Conservation (phyloP, 2,113 vertebrate genomes). For the Calidris pygmaea region DNA sequence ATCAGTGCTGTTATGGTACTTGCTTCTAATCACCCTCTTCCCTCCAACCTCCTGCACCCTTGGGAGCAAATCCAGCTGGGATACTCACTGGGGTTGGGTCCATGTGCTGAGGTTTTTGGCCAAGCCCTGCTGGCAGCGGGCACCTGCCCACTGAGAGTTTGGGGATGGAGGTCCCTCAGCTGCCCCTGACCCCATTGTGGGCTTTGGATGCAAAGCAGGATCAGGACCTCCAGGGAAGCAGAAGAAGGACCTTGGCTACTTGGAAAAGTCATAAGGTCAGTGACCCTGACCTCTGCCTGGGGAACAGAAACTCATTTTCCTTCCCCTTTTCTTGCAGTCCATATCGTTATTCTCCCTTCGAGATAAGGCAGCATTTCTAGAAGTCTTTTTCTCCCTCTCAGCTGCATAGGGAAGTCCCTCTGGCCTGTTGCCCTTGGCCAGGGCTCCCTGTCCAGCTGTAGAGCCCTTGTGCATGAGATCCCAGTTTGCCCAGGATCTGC, state of each 20-base stretch:
- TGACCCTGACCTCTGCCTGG: not conserved
- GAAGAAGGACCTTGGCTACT: not conserved
- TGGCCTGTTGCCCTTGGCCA: rapidly evolving
- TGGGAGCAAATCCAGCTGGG: not conserved
- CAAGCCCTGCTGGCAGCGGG: not conserved
- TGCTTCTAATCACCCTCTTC: not conserved
- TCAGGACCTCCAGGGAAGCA: not conserved
- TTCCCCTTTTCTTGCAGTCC: not conserved
- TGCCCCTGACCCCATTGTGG: not conserved
- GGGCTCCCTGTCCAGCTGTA: not conserved
- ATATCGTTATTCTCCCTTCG: not conserved
- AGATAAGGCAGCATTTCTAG: not conserved
- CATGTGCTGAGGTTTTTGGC: not conserved
- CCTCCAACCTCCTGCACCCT: not conserved
- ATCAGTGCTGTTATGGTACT: not conserved
- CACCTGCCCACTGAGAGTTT: not conserved
- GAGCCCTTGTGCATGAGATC: rapidly evolving
- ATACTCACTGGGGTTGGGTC: not conserved
- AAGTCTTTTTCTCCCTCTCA: not conserved
- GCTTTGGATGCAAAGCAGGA: not conserved
- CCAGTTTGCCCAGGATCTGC: not conserved
- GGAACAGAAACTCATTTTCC: not conserved
- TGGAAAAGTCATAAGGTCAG: not conserved
- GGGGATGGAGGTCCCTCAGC: not conserved
- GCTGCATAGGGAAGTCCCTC: rapidly evolving